These are phyloP conservation scores for Scaptomyza hsui DNA, from an alignment of 1,140 invertebrate species.

Conservation along the genomic window DNA sequence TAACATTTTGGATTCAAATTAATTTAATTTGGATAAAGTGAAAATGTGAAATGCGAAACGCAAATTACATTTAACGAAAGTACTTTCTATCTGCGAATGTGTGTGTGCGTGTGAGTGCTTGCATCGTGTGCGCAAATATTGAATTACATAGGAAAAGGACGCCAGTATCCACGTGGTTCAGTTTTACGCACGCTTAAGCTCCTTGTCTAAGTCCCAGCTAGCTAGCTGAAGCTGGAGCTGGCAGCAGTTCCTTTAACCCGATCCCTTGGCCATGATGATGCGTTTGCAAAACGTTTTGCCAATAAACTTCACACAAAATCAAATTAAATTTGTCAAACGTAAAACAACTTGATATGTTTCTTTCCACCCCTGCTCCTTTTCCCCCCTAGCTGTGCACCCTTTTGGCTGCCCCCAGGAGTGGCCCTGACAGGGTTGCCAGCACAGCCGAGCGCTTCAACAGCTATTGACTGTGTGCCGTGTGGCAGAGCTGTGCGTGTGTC, in stretches of 20 bases:
- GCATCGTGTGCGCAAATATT: slow-evolving; percentile 34
- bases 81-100: slow-evolving; percentile 6
- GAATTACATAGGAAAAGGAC: slow-evolving; percentile 36
- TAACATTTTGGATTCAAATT: slow-evolving; percentile 44
- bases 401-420: slow-evolving; percentile 11
- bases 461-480: slow-evolving; percentile 42
- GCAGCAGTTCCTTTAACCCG: neutral
- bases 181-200: slow-evolving; percentile 54
- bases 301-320: slow-evolving; percentile 83
- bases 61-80: slow-evolving; percentile 49
- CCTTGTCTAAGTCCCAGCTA: slow-evolving; percentile 10
- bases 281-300: slow-evolving; percentile 72
- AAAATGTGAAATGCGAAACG: slow-evolving; percentile 48
- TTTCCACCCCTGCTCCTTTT: slow-evolving; percentile 29
- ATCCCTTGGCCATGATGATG: slow-evolving; percentile 8
- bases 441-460: slow-evolving; percentile 32
- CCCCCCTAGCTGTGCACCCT: slow-evolving; percentile 15
- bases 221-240: too few species aligned
- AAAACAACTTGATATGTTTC: slow-evolving; percentile 78
- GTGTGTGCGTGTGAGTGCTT: slow-evolving; percentile 4
- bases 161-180: slow-evolving; percentile 26
- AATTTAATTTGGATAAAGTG: slow-evolving; percentile 60
- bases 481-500: slow-evolving; percentile 58
- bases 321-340: slow-evolving; percentile 83
- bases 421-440: slow-evolving; percentile 27